A percentile compares a stretch with the other conserved stretches of the same genome.
Conservation (phyloP, 1,140 invertebrate species). For the Drosophila parvula region DNA sequence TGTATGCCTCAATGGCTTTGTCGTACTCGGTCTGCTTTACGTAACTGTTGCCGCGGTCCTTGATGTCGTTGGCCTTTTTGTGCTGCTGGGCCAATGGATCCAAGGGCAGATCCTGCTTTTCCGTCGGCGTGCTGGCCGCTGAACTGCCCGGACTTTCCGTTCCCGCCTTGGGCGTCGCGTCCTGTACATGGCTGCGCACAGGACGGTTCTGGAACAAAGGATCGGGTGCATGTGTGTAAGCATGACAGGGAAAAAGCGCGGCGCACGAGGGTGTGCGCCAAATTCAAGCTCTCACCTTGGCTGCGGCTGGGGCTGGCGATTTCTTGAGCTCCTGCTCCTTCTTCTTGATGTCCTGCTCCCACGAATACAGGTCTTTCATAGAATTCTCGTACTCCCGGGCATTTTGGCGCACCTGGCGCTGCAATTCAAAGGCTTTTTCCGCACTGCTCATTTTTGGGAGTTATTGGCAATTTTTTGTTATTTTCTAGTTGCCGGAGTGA, state of each 20-base stretch:
- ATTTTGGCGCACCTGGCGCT: conserved; percentile 90
- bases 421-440: conserved; percentile 86
- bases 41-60: conserved; percentile 91
- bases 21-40: conserved; percentile 92
- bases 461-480: background rate
- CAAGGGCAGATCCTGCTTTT: conserved; percentile 65
- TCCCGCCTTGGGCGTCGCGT: background rate
- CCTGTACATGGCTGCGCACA: conserved; percentile 62
- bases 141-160: conserved; percentile 36
- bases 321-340: conserved; percentile 87
- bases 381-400: conserved; percentile 89
- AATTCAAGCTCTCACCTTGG: conserved; percentile 54
- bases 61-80: conserved; percentile 83
- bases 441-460: conserved; percentile 2
- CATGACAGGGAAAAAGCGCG: background rate
- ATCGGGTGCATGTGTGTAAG: background rate
- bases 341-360: conserved; percentile 93
- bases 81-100: conserved; percentile 80
- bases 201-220: conserved; percentile 41
- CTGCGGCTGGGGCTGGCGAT: conserved; percentile 35
- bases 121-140: conserved; percentile 57
- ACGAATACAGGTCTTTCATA: conserved; percentile 91
- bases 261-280: conserved; percentile 4
- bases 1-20: conserved; percentile 92
- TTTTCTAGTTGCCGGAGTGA: conserved; percentile 4